A percentile compares a stretch with the other conserved stretches of the same genome.
phyloP scores from a whole-genome alignment of 2,797 vertebrate species.

The Kryptolebias ocellatus region DNA sequence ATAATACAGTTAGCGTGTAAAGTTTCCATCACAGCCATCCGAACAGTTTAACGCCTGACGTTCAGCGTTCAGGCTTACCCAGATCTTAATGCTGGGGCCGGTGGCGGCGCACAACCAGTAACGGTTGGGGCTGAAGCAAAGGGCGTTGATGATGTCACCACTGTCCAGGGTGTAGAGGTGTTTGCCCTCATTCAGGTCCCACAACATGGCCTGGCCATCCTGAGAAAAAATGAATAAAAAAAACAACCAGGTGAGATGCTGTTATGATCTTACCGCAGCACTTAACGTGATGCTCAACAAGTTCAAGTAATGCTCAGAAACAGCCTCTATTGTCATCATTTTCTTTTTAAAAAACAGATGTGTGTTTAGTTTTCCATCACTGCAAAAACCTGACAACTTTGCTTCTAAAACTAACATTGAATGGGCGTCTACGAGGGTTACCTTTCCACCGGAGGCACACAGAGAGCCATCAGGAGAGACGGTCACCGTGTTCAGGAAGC shows the following conservation, averaged over 20 bases:
- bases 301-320: constrained; percentile 76
- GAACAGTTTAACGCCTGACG: fast-evolving
- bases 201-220: constrained; percentile 98
- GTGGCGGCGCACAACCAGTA: constrained; percentile 98
- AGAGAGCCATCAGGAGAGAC: constrained; percentile 97
- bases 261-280: neutral
- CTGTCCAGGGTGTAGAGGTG: constrained; percentile 97
- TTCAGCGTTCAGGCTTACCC: constrained; percentile 77
- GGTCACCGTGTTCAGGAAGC: constrained; percentile 96
- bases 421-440: constrained; percentile 36
- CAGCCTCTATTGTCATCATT: constrained; percentile 84
- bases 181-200: constrained; percentile 98
- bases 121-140: constrained; percentile 98
- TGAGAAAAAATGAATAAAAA: constrained; percentile 30
- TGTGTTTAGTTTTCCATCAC: constrained; percentile 65
- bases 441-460: constrained; percentile 97
- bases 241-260: fast-evolving
- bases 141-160: constrained; percentile 93
- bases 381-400: constrained; percentile 40
- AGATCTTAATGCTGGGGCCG: constrained; percentile 98
- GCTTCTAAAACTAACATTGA: neutral
- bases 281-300: neutral
- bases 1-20: constrained; percentile 77
- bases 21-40: constrained; percentile 74
- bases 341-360: constrained; percentile 53